These are phyloP conservation scores for Piezodorus guildinii DNA, from an alignment of 1,140 invertebrate species.

Conservation along the genomic window DNA sequence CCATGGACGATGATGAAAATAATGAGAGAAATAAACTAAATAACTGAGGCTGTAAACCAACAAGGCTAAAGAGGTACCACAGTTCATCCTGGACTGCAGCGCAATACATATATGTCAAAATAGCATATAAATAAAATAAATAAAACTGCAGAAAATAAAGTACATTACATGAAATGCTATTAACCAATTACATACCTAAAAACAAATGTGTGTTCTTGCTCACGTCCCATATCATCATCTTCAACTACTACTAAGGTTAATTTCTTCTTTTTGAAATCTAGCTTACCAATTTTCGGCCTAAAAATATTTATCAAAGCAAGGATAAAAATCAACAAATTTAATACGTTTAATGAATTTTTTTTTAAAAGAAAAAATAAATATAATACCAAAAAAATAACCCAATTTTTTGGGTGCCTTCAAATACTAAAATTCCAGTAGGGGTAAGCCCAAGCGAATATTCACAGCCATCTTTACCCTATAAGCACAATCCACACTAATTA, in stretches of 20 bases:
- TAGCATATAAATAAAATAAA: no score
- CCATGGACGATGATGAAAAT: no score
- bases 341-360: neutral
- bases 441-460: conserved; percentile 95
- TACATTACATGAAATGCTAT: no score
- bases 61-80: no score
- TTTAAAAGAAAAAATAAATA: conserved; percentile 17
- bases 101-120: no score
- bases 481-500: no score
- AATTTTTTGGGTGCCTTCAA: conserved; percentile 90
- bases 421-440: conserved; percentile 93
- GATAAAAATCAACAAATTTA: neutral
- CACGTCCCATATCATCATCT: conserved; percentile 85
- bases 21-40: no score
- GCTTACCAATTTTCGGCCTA: conserved; percentile 90
- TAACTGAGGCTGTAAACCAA: no score
- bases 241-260: conserved; percentile 89
- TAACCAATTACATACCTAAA: conserved; percentile 43
- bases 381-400: conserved; percentile 92
- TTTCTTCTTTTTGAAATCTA: conserved; percentile 94
- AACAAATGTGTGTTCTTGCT: conserved; percentile 88
- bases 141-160: no score
- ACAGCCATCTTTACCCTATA: conserved; percentile 82
- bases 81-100: no score
- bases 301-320: conserved; percentile 57